Percentiles rank a stretch among this genome's conserved stretches.
These are phyloP conservation scores for Rhagologus leucostigma DNA, from an alignment of 2,113 vertebrate species.

Conservation along the genomic window DNA sequence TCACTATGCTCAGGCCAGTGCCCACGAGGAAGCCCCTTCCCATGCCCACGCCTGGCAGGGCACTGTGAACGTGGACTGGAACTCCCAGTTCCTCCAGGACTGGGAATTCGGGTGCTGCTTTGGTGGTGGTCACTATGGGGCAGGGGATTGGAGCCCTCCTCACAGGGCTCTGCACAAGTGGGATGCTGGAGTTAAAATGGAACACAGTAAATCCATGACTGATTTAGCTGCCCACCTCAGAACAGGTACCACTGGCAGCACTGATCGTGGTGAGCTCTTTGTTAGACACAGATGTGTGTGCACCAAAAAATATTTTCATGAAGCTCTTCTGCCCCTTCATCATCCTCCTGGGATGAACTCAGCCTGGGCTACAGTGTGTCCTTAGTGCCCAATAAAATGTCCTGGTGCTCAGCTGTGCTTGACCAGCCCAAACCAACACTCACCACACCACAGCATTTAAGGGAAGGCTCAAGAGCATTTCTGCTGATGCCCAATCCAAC, in stretches of 20 bases:
- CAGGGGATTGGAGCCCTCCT: not conserved
- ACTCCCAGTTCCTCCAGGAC: not conserved
- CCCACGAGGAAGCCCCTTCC: not conserved
- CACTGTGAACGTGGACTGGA: not conserved
- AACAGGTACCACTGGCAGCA: not conserved
- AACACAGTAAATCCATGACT: not conserved
- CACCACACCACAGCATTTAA: not conserved
- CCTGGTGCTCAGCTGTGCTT: not conserved
- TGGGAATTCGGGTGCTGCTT: not conserved
- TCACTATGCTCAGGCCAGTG: not conserved
- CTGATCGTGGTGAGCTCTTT: fast-evolving
- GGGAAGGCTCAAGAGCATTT: not conserved
- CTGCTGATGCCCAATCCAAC: not conserved
- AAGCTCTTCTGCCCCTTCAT: not conserved
- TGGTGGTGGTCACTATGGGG: not conserved
- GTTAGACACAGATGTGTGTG: fast-evolving
- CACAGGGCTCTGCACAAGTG: not conserved
- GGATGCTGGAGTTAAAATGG: not conserved
- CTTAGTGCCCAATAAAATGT: not conserved
- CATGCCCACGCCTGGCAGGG: not conserved
- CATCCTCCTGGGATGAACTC: not conserved
- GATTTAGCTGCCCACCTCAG: not conserved
- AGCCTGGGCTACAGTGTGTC: not conserved
- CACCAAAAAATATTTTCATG: not conserved
- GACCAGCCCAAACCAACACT: not conserved